Evolutionary conservation across 2,113 vertebrate genomes (phyloP).

Genomic region (Aepyceros melampus): DNA sequence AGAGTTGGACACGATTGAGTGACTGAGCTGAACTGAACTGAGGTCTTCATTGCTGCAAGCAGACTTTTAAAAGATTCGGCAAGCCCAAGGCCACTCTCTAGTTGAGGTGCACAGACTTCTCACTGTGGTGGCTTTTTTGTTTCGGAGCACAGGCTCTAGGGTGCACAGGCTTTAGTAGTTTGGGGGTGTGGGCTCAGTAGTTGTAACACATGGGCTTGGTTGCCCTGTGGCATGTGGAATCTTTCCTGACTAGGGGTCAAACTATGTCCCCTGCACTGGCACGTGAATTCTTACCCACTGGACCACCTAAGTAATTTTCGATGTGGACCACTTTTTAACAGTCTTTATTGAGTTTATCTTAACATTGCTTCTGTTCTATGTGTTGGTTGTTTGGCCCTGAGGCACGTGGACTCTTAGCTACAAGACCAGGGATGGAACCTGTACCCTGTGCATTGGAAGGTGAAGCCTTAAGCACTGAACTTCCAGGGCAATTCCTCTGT

Average conservation of each 20-base stretch:
- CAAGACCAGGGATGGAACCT: neutral
- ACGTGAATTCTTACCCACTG: neutral
- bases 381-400: neutral
- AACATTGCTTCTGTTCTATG: neutral
- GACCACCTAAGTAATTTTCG: neutral
- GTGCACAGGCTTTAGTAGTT: neutral
- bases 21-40: no score
- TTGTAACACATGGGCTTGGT: neutral
- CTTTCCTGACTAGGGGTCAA: neutral
- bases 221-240: neutral
- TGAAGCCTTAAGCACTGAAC: neutral
- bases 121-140: neutral
- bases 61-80: neutral
- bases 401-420: neutral
- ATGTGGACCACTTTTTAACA: neutral
- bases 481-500: neutral
- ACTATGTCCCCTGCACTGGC: neutral
- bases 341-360: neutral
- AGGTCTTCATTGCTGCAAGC: neutral
- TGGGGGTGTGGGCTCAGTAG: neutral
- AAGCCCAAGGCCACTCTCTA: neutral
- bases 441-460: neutral
- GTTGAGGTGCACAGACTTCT: neutral
- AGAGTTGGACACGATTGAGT: no score
- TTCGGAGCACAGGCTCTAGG: neutral